Evolutionary conservation across 2,113 vertebrate species (phyloP), one percentile per base, ranked within the genome.

Genomic region (Hypocryptadius cinnamomeus): DNA sequence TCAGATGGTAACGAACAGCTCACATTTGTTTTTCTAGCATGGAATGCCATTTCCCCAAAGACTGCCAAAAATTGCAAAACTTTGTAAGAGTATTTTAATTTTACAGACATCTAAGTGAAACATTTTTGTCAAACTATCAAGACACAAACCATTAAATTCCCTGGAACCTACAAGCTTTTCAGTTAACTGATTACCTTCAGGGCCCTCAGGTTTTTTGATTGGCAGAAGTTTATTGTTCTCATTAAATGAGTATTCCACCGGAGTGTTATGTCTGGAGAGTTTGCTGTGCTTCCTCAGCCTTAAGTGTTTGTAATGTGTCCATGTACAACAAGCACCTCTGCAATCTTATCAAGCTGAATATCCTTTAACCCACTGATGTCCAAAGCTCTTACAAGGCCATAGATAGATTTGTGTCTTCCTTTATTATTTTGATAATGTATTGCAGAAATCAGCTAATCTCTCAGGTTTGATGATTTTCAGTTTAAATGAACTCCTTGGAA

Each of bases 91-190:
- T 59, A 79, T 96, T 96, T 93, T 82, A 89, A 87, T 92, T 95
- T 92, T 93, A 89, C 63, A 77, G 87, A 61, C 81, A 82, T 82
- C n/a, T 27, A 66, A 91, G 73, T 23, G 70, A 94, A 94, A 72
- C 48, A 69, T 90, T 94, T 91, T 92, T 95, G 96, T 96, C 86
- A 93, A 85, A 76, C 66, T 53, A 89, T 94, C 87, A 82, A 90
- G 92, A 85, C 69, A 76, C 63, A 95, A 94, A 79, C 25, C 59
- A 92, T 82, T 96, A 79, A 50, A 87, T 87, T 92, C 81, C 72
- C 70, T 87, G 86, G 78, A 89, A 88, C 73, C 14, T 39, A 42
- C 23, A 77, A 71, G 68, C 16, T 35, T 82, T 79, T 77, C 71
- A 79, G 91, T 92, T 94, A 94, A 92, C 89, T 77, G 66, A 91